A percentile compares a stretch with the other conserved stretches of the same genome.
Conservation (phyloP, 2,888 invertebrate genomes). For the Himalopsyche japonica region DNA sequence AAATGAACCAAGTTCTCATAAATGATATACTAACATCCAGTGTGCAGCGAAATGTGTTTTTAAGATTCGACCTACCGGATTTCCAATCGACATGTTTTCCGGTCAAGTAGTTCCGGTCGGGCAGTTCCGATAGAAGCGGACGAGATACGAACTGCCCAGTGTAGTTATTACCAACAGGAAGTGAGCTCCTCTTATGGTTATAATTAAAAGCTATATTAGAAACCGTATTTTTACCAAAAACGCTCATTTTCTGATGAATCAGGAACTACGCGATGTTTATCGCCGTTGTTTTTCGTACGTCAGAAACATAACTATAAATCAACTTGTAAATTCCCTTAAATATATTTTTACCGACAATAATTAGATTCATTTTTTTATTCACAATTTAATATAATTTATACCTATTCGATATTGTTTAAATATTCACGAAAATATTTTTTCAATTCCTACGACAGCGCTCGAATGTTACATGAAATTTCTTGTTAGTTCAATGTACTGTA, state of each 20-base stretch:
- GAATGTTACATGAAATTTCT: too few species aligned
- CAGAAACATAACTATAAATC: too few species aligned
- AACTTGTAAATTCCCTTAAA: too few species aligned
- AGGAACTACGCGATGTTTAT: neutral
- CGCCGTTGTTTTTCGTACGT: neutral
- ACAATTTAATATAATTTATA: too few species aligned
- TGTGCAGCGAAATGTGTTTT: neutral
- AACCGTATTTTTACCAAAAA: neutral
- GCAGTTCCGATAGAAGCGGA: neutral
- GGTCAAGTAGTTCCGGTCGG: constrained; percentile 3
- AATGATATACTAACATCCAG: neutral
- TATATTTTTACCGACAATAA: too few species aligned
- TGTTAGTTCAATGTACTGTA: too few species aligned
- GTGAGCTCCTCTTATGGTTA: constrained; percentile 9
- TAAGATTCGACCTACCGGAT: neutral
- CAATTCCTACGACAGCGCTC: too few species aligned
- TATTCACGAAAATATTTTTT: too few species aligned
- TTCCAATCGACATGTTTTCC: constrained; percentile 7
- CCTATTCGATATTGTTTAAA: too few species aligned
- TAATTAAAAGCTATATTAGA: constrained; percentile 23
- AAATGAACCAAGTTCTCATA: neutral
- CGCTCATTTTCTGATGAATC: neutral
- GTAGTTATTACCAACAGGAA: constrained; percentile 18
- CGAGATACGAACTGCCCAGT: neutral
- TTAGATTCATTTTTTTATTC: too few species aligned